A percentile compares a stretch with the other conserved stretches of the same genome.
These are phyloP conservation scores for Rhadinocentrus ornatus DNA, from an alignment of 2,797 vertebrate species.

Conservation along the genomic window DNA sequence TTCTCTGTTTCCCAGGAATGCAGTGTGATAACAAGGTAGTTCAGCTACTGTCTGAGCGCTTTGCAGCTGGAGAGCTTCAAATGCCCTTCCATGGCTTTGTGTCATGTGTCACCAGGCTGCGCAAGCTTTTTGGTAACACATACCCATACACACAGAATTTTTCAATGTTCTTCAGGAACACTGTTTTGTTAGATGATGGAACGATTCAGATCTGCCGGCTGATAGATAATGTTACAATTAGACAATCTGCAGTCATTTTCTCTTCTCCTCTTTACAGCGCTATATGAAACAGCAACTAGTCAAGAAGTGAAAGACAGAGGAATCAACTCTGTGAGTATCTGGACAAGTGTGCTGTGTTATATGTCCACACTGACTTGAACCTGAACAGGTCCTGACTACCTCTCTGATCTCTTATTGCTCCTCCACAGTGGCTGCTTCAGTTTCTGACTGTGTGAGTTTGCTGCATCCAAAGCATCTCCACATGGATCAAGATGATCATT, in stretches of 20 bases:
- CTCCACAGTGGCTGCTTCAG: constrained; percentile 80
- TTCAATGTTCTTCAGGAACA: too few species aligned
- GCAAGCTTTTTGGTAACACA: constrained; percentile 80
- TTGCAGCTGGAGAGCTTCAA: constrained; percentile 76
- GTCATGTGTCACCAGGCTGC: constrained; percentile 79
- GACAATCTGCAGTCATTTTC: constrained; percentile 16
- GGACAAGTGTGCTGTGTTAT: background rate
- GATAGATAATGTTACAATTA: too few species aligned
- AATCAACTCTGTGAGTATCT: constrained; percentile 81
- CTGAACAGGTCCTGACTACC: constrained; percentile 6
- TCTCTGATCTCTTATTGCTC: constrained; percentile 2
- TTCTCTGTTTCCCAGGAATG: constrained; percentile 70
- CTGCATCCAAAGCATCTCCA: constrained; percentile 18
- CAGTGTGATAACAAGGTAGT: constrained; percentile 74
- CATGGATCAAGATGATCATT: constrained; percentile 19
- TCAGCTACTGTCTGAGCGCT: constrained; percentile 79
- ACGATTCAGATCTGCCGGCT: too few species aligned
- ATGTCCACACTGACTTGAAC: background rate
- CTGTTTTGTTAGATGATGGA: too few species aligned
- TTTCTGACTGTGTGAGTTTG: constrained; percentile 76
- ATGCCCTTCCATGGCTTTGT: constrained; percentile 80
- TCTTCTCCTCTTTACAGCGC: constrained; percentile 66
- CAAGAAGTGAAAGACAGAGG: constrained; percentile 80
- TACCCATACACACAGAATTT: constrained; percentile 12
- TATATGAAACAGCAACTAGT: constrained; percentile 80